Evolutionary conservation across 2,113 vertebrate species (phyloP).

Genomic region (cattle (Bos taurus)): DNA sequence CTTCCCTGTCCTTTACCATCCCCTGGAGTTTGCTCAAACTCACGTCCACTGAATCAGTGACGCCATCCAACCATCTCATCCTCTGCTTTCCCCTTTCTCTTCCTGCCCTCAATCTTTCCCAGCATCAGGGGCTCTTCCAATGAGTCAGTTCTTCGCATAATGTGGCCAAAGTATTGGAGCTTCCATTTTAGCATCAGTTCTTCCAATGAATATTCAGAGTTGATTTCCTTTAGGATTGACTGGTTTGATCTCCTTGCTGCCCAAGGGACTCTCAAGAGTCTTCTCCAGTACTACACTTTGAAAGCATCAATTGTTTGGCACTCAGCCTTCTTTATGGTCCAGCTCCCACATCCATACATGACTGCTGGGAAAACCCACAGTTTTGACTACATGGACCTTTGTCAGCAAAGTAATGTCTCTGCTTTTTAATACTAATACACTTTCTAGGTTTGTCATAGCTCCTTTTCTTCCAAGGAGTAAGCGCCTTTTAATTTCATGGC

Average conservation of each 20-base stretch:
- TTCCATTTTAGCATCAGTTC: not conserved
- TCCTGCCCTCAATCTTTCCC: not conserved
- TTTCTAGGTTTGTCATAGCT: not conserved
- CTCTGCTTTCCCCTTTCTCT: not conserved
- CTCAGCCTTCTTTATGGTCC: not conserved
- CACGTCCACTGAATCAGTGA: not conserved
- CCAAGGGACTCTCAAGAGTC: not conserved
- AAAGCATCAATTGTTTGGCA: not conserved
- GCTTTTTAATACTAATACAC: not conserved
- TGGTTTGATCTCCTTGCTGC: not conserved
- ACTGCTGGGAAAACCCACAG: not conserved
- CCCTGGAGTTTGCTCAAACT: not conserved
- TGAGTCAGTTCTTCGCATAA: not conserved
- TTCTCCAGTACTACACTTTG: not conserved
- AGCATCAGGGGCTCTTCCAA: not conserved
- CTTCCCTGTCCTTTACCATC: not conserved
- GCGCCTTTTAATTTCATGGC: not conserved
- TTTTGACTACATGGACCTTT: not conserved
- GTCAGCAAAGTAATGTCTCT: not conserved
- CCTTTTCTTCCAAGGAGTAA: not conserved
- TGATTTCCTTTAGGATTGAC: not conserved
- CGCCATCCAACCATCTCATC: not conserved
- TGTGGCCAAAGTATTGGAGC: not conserved
- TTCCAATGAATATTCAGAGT: not conserved
- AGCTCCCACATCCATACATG: not conserved